Evolutionary conservation across 2,888 invertebrate genomes (phyloP), one percentile per base, ranked within the genome.

Genomic region (Myopa testacea): DNA sequence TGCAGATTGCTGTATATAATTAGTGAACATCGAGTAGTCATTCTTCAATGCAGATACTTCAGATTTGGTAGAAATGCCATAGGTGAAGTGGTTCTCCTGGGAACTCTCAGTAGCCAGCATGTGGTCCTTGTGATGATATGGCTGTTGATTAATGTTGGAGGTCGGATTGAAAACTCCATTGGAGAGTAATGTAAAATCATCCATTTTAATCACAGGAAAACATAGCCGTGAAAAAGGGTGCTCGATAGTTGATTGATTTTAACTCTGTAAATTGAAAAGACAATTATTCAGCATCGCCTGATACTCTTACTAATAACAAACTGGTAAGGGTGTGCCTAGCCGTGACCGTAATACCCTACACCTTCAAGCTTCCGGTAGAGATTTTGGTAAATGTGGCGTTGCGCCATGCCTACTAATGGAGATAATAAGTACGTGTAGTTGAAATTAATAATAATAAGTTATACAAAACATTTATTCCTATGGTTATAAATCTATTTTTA

Each of bases 51-150:
- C 60, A 34, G 81, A 71, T 71, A 79, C 75, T 68, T 80, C 80
- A 7, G 74, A 37, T 70, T 78, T 78, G 26, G 60, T 75, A n/a
- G 70, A 26, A 8, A 65, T 38, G 52, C 81, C 80, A 50, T 71
- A 81, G 62, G 38, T 7, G 26, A 67, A 19, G 55, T 73, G 34
- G 19, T 80, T 79, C 52, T 82, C 80, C 3, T 85, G 85, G 5
- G 84, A 81, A 79, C 82, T 86, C 67, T 86, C 86, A 40, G 86
- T 86, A 19, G 82, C 86, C 45, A 87, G 80, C 86, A 87, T 86
- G 80, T 87, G 86, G 84, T 87, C 86, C 81, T 87, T 87, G 70
- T 86, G 85, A 81, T 86, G 85, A 80, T 84, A 83, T 37, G 82
- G 78, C 37, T 83, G 81, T 0, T 80, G 75, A 14, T 80, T 80